These are phyloP conservation scores for Callopanchax toddi DNA, from an alignment of 2,113 vertebrate genomes.

Conservation along the genomic window DNA sequence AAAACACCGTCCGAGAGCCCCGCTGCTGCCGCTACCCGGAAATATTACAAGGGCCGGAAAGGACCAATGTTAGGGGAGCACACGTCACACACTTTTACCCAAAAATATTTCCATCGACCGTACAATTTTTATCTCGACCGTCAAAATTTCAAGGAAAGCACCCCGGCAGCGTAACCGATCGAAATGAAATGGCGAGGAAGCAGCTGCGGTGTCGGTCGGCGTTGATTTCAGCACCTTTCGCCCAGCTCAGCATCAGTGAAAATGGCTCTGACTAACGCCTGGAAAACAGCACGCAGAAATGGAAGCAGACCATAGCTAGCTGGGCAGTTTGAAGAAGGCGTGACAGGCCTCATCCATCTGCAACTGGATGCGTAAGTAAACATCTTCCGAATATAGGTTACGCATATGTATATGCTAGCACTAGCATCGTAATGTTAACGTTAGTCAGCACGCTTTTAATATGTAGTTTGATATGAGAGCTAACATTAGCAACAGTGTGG, in stretches of 20 bases:
- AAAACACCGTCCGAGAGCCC: constrained; percentile 44
- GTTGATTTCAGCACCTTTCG: constrained; percentile 48
- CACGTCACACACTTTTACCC: constrained; percentile 82
- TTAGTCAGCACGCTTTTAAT: constrained; percentile 22
- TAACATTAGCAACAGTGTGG: constrained; percentile 59
- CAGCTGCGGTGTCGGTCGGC: constrained; percentile 36
- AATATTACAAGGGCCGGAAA: constrained; percentile 81
- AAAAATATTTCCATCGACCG: constrained; percentile 74
- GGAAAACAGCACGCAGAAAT: constrained; percentile 80
- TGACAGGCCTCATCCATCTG: constrained; percentile 79
- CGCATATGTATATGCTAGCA: constrained; percentile 40
- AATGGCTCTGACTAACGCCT: constrained; percentile 78
- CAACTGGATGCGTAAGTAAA: constrained; percentile 69
- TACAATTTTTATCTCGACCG: constrained; percentile 66
- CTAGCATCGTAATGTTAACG: constrained; percentile 23
- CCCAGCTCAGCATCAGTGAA: constrained; percentile 74
- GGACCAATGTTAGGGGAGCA: constrained; percentile 79
- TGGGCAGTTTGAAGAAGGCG: constrained; percentile 73
- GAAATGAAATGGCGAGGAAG: constrained; percentile 35
- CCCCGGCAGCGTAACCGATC: constrained; percentile 5
- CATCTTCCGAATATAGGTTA: constrained; percentile 41
- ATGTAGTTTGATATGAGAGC: constrained; percentile 29
- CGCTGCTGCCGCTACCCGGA: constrained; percentile 75
- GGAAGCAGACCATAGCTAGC: constrained; percentile 74
- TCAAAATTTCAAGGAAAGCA: constrained; percentile 50